Base-by-base conservation (phyloP, 2,888 invertebrate species). In the Blera fallax region DNA sequence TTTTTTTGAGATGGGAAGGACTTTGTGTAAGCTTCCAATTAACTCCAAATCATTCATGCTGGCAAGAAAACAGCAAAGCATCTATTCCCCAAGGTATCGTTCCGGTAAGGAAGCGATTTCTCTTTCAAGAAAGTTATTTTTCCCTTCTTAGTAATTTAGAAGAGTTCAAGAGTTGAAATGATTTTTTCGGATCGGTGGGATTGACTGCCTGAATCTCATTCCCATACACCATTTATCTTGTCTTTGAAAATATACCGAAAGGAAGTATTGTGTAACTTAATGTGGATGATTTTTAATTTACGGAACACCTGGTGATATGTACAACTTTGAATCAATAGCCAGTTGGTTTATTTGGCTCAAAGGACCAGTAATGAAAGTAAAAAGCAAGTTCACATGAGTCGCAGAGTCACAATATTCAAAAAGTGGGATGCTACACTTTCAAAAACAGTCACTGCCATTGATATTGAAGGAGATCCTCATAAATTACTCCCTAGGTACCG, bases 31-130 rank as follows among this genome's bases (percentile, higher is more conserved):
- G 58, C 8, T 45, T 67, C 54, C 56, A 67, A 76, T 76, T 76
- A 76, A 56, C 45, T 34, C n/a, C 37, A 21, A 77, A 54, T 77
- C 67, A 43, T 18, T 60, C 58, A 67, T 40, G 37, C 27, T 48
- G 65, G 29, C 11, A 16, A 24, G 27, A 34, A 40, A 40, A 40
- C 32, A 43, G 40, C 14, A 21, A 67, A 48, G 16, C 7, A 48
- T 60, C 16, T 14, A 52, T 2, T 67, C 76, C 58, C 76, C 21
- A n/a, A 52, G 50, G 60, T 6, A 60, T 43, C 24, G 60, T 50
- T 54, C 27, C 16, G 6, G 5, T 11, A 45, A 21, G n/a, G 27
- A 67, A 67, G 21, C 37, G n/a, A 67, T 27, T 58, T 56, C 48
- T 58, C 50, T 77, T 50, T 6, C 2, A 16, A 3, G 4, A 48